phyloP scores from a whole-genome alignment of 2,888 invertebrate species.

The Phalera bucephala region DNA sequence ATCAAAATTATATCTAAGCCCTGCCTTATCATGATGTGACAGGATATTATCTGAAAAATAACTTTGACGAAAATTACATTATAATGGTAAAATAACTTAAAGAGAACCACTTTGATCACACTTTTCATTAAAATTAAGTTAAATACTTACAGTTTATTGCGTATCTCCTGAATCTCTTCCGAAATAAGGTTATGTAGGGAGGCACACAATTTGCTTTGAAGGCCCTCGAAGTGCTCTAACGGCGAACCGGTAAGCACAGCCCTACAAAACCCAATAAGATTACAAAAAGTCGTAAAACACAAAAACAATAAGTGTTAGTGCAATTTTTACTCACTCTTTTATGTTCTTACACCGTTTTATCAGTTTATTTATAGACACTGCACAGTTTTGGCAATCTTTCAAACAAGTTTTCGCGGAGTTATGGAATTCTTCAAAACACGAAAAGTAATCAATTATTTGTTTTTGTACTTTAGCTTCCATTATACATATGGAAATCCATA shows the following conservation, averaged over 20 bases:
- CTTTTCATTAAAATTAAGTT: too few species aligned
- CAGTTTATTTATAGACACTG: constrained; percentile 77
- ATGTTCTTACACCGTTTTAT: constrained; percentile 76
- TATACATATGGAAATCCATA: constrained; percentile 41
- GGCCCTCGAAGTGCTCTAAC: constrained; percentile 64
- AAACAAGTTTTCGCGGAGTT: constrained; percentile 70
- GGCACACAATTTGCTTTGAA: constrained; percentile 65
- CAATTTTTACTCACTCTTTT: constrained; percentile 64
- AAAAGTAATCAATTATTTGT: constrained; percentile 78
- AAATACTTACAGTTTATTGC: constrained; percentile 65
- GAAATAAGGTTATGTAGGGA: constrained; percentile 66
- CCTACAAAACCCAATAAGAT: constrained; percentile 43
- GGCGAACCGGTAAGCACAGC: constrained; percentile 66
- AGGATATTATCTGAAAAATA: too few species aligned
- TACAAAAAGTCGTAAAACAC: constrained; percentile 23
- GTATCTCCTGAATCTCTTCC: constrained; percentile 65
- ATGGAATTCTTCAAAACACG: constrained; percentile 74
- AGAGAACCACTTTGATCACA: too few species aligned
- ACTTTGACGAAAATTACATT: too few species aligned
- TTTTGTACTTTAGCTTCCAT: constrained; percentile 79
- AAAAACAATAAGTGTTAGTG: constrained; percentile 30
- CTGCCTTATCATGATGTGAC: too few species aligned
- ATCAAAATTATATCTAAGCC: too few species aligned
- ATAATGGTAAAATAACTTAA: too few species aligned
- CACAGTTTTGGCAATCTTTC: constrained; percentile 76